These are phyloP conservation scores for Bufotes viridis DNA, from an alignment of 2,797 vertebrate species.

Conservation along the genomic window DNA sequence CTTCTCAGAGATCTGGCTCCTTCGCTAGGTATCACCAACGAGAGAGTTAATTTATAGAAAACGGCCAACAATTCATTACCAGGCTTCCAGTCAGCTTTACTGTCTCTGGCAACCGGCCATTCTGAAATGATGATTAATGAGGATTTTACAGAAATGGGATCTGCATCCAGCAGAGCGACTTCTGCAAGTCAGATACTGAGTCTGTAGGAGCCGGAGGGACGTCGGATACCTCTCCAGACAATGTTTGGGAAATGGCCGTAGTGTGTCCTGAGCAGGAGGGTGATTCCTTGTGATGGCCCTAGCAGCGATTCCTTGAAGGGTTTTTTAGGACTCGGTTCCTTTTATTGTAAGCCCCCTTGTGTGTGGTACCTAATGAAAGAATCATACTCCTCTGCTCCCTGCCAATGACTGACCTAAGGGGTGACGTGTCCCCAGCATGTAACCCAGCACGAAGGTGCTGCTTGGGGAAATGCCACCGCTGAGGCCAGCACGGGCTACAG, in stretches of 20 bases:
- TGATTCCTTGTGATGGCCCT: not conserved
- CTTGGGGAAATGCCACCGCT: no score
- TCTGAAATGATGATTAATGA: conserved; percentile 9
- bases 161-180: not conserved
- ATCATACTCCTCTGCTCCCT: no score
- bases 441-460: no score
- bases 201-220: not conserved
- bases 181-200: not conserved
- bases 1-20: not conserved
- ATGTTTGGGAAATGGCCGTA: not conserved
- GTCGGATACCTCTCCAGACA: not conserved
- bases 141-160: not conserved
- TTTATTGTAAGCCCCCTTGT: no score
- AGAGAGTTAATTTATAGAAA: conserved; percentile 12
- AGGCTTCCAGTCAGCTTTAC: not conserved
- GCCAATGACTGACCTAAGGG: no score
- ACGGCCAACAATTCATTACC: not conserved
- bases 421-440: no score
- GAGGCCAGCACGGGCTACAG: no score
- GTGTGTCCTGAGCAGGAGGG: not conserved
- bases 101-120: not conserved
- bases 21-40: not conserved
- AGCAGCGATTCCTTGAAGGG: no score
- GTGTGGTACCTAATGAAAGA: no score
- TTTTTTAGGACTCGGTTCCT: no score